Evolutionary conservation across 2,797 vertebrate genomes (phyloP), one percentile per base, ranked within the genome.

Genomic region (Aratinga solstitialis): DNA sequence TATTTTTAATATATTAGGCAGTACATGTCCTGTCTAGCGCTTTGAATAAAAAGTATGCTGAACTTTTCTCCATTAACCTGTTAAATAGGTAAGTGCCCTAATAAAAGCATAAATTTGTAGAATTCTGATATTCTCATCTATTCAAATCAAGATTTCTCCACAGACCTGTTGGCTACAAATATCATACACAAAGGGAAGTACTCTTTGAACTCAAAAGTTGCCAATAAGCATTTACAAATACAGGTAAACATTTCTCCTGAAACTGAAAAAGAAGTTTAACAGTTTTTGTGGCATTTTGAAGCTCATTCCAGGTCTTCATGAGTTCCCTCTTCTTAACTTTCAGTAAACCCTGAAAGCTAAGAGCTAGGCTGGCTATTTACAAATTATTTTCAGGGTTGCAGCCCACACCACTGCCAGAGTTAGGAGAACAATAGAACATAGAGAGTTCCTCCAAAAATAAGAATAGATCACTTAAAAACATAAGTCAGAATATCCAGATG

Each of bases 1-100:
- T 32, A 36, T 71, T 89, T 95, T 88, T 79, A 95, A 94, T 67
- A 73, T n/a, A 87, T 36, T 77, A 17, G 50, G n/a, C 56, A 90
- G 67, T 38, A 66, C 26, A 79, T 54, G 71, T 93, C 84, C 78
- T 71, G 48, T 72, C 53, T 95, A 75, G 32, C 21, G 32, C 78
- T 89, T 65, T 92, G n/a, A 87, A 74, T 65, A 74, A 92, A 91
- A 93, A 82, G 65, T 53, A 84, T 0, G 32, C 78, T 77, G 61
- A 63, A 68, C 21, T 87, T 88, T 77, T 91, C 71, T 89, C 83
- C 34, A 62, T 61, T 69, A 67, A 67, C 18, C 73, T 68, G 75
- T 66, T 63, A 86, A 71, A 79, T 22, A 32, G 27, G 58, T 17
- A 71, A 87, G 34, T 74, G 24, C 53, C 26, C 61, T 83, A 80